Conservation (phyloP, 2,113 vertebrate species). For the Grus americana region DNA sequence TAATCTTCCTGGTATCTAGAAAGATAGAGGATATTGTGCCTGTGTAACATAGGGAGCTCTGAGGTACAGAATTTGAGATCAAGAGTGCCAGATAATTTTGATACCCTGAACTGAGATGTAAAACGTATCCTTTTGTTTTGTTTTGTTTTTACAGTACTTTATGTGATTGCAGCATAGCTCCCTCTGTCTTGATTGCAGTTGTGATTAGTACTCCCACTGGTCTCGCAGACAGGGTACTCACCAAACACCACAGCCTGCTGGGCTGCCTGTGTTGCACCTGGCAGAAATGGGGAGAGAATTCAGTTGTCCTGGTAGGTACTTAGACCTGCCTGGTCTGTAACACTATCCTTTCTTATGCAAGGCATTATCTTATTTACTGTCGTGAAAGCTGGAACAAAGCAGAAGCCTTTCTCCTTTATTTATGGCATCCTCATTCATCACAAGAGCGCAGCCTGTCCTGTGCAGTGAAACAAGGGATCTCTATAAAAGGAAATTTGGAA, state of each 20-base stretch:
- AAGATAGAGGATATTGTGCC: background rate
- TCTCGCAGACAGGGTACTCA: background rate
- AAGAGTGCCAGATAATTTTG: background rate
- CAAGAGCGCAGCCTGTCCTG: background rate
- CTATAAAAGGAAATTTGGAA: background rate
- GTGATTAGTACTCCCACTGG: background rate
- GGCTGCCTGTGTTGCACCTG: background rate
- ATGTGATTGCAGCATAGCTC: background rate
- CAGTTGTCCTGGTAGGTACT: background rate
- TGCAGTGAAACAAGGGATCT: background rate
- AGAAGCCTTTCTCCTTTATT: background rate
- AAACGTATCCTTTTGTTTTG: background rate
- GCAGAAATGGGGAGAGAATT: background rate
- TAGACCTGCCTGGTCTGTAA: background rate
- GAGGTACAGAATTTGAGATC: background rate
- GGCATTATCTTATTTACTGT: background rate
- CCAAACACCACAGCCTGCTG: background rate
- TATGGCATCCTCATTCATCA: background rate
- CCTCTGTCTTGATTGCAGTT: background rate
- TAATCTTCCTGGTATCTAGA: background rate
- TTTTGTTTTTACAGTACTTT: background rate
- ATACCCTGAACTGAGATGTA: background rate
- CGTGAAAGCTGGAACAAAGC: background rate
- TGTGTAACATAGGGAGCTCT: background rate
- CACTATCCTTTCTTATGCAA: background rate